A percentile compares a stretch with the other conserved stretches of the same genome.
These are phyloP conservation scores for Maniola hyperantus DNA, from an alignment of 2,888 invertebrate genomes.

Conservation along the genomic window DNA sequence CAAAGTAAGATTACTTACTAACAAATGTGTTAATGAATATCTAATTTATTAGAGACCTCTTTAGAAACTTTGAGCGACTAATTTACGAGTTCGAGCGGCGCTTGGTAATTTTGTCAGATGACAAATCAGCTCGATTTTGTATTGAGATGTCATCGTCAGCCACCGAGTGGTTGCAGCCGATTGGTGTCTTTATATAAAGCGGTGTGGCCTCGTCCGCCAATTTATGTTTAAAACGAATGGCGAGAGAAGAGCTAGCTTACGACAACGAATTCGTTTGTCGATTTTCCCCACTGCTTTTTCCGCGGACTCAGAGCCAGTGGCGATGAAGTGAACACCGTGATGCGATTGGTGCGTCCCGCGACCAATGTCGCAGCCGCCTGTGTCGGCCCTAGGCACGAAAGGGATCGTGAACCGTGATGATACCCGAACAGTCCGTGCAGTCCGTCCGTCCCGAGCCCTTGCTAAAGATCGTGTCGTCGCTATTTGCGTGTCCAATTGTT, in stretches of 20 bases:
- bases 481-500: conserved; percentile 57
- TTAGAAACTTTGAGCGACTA: neutral
- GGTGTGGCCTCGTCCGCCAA: conserved; percentile 64
- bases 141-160: conserved; percentile 30
- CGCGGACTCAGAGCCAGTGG: conserved; percentile 59
- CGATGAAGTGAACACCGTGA: conserved; percentile 49
- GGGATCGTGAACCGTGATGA: conserved; percentile 54
- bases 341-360: conserved; percentile 59
- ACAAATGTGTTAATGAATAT: too few species aligned
- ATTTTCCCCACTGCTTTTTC: conserved; percentile 74
- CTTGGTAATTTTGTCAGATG: conserved; percentile 23
- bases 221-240: conserved; percentile 61
- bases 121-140: conserved; percentile 26
- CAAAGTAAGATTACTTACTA: too few species aligned
- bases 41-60: too few species aligned
- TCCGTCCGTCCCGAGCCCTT: conserved; percentile 75
- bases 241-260: conserved; percentile 54
- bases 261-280: conserved; percentile 61
- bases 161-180: conserved; percentile 52
- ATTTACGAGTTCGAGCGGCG: neutral
- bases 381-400: conserved; percentile 69
- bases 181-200: conserved; percentile 60
- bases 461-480: conserved; percentile 61
- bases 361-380: conserved; percentile 61
- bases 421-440: conserved; percentile 45